Base-by-base conservation (phyloP, 2,888 invertebrate genomes). In the Hirtodrosophila confusa region DNA sequence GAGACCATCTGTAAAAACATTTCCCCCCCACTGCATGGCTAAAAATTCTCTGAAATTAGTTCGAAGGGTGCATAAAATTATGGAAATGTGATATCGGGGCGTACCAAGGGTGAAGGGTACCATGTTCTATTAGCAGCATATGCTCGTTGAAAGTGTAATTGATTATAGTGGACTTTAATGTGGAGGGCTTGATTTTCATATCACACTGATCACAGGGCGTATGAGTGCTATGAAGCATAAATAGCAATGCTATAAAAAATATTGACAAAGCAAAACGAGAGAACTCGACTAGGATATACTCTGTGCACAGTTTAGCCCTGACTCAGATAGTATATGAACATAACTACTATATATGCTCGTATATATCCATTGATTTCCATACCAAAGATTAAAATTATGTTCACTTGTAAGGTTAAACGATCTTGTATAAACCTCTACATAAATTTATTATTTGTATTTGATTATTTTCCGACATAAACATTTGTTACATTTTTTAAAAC, bases 31-130 rank as follows among this genome's bases (percentile, higher is more conserved):
- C 12, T 33, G 35, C 31, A 11, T 12, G 11, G 24, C 45, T 61
- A 11, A 8, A 49, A 74, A 70, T 57, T 65, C 68, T 65, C 65
- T 54, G 67, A 72, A 82, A 82, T 85, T 78, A 86, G 72, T 80
- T 63, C 67, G 49, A 57, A 69, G 83, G 82, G 82, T 82, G 82
- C 83, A 82, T 82, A 82, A 82, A 86, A 86, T 83, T 86, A 83
- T 79, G 69, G 77, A 71, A 69, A 77, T 60, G 54, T 37, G 40
- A 62, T 49, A 60, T 37, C 29, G 48, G 55, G 65, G 58, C 49
- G 54, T 40, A 45, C 36, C 49, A 33, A 17, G 17, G 17, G 10
- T 23, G 35, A 0, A 24, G 33, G 45, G 37, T 23, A 45, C 65
- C 70, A 74, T 62, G 75, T 39, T 66, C 53, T 54, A 56, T 65